Conservation (phyloP, 2,113 vertebrate species). For the Eurypyga helias region DNA sequence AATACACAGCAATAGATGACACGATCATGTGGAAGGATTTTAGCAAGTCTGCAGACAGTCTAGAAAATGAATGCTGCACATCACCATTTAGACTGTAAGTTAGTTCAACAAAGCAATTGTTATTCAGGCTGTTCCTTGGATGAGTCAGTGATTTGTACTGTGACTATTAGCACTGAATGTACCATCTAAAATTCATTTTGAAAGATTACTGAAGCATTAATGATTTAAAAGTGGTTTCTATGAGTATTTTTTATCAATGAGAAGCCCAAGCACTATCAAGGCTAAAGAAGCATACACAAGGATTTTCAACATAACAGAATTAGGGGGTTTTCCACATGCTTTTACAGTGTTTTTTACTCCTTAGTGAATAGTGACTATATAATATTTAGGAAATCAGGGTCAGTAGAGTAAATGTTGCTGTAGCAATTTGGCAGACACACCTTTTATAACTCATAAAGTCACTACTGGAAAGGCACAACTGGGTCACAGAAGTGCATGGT, state of each 20-base stretch:
- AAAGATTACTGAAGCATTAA: constrained; percentile 52
- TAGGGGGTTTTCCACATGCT: neutral
- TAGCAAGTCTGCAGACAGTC: constrained; percentile 25
- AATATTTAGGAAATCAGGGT: constrained; percentile 64
- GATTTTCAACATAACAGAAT: neutral
- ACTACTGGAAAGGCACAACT: constrained; percentile 69
- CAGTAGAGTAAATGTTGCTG: constrained; percentile 74
- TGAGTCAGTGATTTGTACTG: constrained; percentile 60
- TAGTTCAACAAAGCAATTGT: constrained; percentile 59
- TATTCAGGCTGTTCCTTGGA: constrained; percentile 55
- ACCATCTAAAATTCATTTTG: constrained; percentile 43
- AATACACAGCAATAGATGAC: neutral
- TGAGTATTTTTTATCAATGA: constrained; percentile 38
- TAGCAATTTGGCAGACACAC: constrained; percentile 70
- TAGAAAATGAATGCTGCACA: constrained; percentile 32
- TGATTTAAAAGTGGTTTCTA: constrained; percentile 15
- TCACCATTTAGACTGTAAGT: constrained; percentile 29
- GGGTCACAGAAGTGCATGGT: constrained; percentile 74
- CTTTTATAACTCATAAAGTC: constrained; percentile 75
- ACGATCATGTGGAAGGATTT: neutral
- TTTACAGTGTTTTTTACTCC: neutral
- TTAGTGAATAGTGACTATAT: neutral
- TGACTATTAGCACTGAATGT: constrained; percentile 58
- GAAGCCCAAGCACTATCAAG: neutral
- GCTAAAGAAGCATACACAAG: neutral